Percentiles rank a stretch among this genome's conserved stretches.
Evolutionary conservation across 2,113 vertebrate genomes (phyloP).

Genomic region (Gambusia affinis): DNA sequence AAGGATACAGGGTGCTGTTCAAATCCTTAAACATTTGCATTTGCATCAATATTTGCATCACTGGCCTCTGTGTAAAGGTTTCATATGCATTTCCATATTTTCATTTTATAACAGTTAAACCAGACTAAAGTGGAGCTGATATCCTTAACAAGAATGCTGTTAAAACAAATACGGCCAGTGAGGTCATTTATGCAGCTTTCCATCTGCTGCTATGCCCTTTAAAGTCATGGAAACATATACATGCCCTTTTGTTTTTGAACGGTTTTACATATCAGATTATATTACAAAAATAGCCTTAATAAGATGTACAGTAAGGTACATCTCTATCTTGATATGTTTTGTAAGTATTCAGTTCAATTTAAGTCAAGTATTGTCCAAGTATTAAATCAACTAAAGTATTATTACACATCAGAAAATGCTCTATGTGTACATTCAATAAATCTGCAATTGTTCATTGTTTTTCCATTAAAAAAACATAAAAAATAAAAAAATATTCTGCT

Average conservation of each 20-base stretch:
- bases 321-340: not conserved
- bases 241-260: not conserved
- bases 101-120: not conserved
- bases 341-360: too few relatives aligned
- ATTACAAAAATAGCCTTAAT: not conserved
- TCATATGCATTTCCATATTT: conserved; percentile 24
- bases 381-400: too few relatives aligned
- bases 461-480: too few relatives aligned
- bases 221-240: not conserved
- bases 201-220: not conserved
- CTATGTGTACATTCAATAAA: too few relatives aligned
- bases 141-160: not conserved
- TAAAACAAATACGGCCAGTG: not conserved
- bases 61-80: not conserved
- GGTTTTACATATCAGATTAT: not conserved
- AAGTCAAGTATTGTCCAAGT: too few relatives aligned
- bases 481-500: too few relatives aligned
- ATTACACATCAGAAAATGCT: too few relatives aligned
- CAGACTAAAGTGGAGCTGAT: not conserved
- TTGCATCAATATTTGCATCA: conserved; percentile 30
- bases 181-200: conserved; percentile 3
- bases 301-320: too few relatives aligned
- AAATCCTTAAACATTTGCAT: conserved; percentile 33
- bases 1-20: not conserved
- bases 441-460: too few relatives aligned